Conservation (phyloP, 2,888 invertebrate species). For the Ernsta delagoae region DNA sequence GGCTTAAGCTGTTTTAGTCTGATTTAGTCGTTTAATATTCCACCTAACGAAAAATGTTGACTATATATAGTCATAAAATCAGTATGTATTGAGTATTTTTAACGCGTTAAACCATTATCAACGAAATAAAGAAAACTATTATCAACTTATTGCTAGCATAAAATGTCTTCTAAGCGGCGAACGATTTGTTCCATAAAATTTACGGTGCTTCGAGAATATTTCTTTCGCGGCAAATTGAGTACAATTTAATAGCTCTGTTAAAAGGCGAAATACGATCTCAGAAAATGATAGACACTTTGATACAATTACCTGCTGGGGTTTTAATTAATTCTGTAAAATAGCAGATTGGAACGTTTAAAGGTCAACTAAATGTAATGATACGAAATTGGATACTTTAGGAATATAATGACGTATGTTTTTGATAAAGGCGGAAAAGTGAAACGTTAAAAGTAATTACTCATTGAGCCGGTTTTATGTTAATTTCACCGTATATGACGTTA, state of each 20-base stretch:
- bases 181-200: not conserved
- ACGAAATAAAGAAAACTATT: not conserved
- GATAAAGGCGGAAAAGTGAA: not conserved
- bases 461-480: too few species aligned
- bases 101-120: too few species aligned
- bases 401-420: not conserved
- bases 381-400: not conserved
- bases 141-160: not conserved
- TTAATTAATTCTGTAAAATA: too few species aligned
- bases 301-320: not conserved
- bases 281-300: conserved; percentile 10
- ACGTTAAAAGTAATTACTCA: not conserved
- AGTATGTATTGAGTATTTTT: too few species aligned
- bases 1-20: too few species aligned
- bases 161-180: not conserved
- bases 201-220: not conserved
- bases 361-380: not conserved
- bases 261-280: conserved; percentile 8
- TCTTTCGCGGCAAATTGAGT: conserved; percentile 7
- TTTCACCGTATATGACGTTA: too few species aligned
- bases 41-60: too few species aligned
- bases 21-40: too few species aligned
- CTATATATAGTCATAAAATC: too few species aligned
- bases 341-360: not conserved
- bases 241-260: conserved; percentile 9